Conservation (phyloP, 37 sponge, comb jelly and placozoan genomes). For the Bolinopsis microptera region DNA sequence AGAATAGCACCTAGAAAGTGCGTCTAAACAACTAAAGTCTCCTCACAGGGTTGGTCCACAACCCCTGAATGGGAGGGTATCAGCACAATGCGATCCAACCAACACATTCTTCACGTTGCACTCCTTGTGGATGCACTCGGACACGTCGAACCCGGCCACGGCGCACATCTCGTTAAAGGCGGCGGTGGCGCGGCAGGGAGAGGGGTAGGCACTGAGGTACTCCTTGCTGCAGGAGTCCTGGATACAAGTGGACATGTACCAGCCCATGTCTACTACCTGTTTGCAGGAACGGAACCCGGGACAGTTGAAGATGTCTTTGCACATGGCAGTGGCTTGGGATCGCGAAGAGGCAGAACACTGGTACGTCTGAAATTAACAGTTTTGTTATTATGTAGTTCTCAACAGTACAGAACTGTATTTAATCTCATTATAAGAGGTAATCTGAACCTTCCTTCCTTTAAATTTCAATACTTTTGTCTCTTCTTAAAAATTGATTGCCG, state of each 20-base stretch:
- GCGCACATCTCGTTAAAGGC: conserved; percentile 60
- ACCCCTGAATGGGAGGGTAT: conserved; percentile 16
- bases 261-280: conserved; percentile 49
- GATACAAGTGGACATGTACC: conserved; percentile 63
- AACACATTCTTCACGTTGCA: conserved; percentile 56
- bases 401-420: too few species aligned
- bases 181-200: conserved; percentile 56
- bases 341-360: background rate
- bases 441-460: too few species aligned
- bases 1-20: background rate
- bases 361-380: conserved; percentile 27
- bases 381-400: background rate
- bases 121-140: conserved; percentile 45
- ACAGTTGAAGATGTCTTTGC: conserved; percentile 51
- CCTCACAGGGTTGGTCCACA: conserved; percentile 19
- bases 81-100: background rate
- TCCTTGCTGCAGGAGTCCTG: conserved; percentile 56
- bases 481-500: too few species aligned
- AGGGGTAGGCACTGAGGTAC: conserved; percentile 63
- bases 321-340: conserved; percentile 37
- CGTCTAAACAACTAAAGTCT: background rate
- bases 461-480: too few species aligned
- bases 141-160: conserved; percentile 32
- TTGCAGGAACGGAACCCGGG: background rate
- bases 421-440: too few species aligned